These are phyloP conservation scores for Macquaria australasica DNA, from an alignment of 2,113 vertebrate genomes.

Conservation along the genomic window DNA sequence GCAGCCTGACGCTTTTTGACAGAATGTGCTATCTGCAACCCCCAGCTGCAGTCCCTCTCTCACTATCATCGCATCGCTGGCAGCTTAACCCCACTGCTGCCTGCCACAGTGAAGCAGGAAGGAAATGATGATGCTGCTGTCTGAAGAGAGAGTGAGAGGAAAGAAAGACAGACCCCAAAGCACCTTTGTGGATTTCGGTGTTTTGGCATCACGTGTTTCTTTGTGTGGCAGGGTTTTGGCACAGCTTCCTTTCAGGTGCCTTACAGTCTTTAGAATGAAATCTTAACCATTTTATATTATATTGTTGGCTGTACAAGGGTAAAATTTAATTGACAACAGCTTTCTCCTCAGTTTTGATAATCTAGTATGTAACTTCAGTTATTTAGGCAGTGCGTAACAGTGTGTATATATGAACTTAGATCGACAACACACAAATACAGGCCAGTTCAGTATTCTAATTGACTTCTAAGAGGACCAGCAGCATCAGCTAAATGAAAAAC, in stretches of 20 bases:
- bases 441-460: background rate
- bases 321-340: background rate
- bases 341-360: constrained; percentile 1
- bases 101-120: constrained; percentile 60
- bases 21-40: constrained; percentile 87
- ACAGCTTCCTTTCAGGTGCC: constrained; percentile 4
- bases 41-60: constrained; percentile 83
- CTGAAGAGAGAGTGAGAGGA: constrained; percentile 53
- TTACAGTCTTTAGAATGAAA: background rate
- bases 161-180: constrained; percentile 50
- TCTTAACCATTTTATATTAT: background rate
- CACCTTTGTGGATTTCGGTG: constrained; percentile 49
- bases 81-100: constrained; percentile 82
- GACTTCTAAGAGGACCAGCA: background rate
- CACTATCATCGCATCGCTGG: constrained; percentile 83
- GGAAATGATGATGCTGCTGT: constrained; percentile 65
- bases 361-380: background rate
- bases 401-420: background rate
- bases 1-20: constrained; percentile 86
- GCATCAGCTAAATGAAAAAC: background rate
- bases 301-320: background rate
- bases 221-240: constrained; percentile 30
- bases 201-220: constrained; percentile 36
- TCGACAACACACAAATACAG: background rate
- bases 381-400: background rate